These are phyloP conservation scores for Discoglossus pictus DNA, from an alignment of 2,797 vertebrate species.

Conservation along the genomic window DNA sequence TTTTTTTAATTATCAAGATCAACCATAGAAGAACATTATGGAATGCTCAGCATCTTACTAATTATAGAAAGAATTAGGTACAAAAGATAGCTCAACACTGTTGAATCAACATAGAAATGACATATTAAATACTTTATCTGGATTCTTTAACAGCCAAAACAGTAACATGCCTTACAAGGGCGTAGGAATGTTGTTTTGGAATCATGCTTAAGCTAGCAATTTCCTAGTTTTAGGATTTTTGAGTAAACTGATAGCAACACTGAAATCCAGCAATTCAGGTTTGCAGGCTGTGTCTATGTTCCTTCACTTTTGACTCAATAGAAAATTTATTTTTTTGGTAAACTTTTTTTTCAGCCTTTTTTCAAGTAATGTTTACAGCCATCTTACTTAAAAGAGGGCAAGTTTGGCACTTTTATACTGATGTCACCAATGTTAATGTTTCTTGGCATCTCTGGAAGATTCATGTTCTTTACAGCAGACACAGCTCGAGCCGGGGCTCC, in stretches of 20 bases:
- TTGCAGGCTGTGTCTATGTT: conserved; percentile 73
- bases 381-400: conserved; percentile 97
- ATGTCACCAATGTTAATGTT: conserved; percentile 99
- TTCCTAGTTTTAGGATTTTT: conserved; percentile 66
- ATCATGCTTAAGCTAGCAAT: conserved; percentile 68
- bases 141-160: conserved; percentile 79
- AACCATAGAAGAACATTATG: conserved; percentile 59
- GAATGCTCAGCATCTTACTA: conserved; percentile 53
- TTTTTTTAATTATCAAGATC: conserved; percentile 69
- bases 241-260: conserved; percentile 72
- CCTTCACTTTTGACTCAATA: conserved; percentile 80
- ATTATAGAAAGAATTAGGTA: conserved; percentile 59
- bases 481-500: conserved; percentile 97
- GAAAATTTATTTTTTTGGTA: conserved; percentile 77
- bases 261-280: conserved; percentile 62
- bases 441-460: conserved; percentile 98
- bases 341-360: conserved; percentile 75
- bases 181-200: conserved; percentile 84
- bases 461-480: conserved; percentile 99
- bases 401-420: conserved; percentile 99
- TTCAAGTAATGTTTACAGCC: conserved; percentile 69
- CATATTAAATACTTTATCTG: conserved; percentile 61
- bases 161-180: conserved; percentile 71
- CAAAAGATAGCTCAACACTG: conserved; percentile 60
- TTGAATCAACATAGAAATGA: conserved; percentile 66